A percentile compares a stretch with the other conserved stretches of the same genome.
Conservation (phyloP, 2,888 invertebrate genomes). For the Cantharis rufa region DNA sequence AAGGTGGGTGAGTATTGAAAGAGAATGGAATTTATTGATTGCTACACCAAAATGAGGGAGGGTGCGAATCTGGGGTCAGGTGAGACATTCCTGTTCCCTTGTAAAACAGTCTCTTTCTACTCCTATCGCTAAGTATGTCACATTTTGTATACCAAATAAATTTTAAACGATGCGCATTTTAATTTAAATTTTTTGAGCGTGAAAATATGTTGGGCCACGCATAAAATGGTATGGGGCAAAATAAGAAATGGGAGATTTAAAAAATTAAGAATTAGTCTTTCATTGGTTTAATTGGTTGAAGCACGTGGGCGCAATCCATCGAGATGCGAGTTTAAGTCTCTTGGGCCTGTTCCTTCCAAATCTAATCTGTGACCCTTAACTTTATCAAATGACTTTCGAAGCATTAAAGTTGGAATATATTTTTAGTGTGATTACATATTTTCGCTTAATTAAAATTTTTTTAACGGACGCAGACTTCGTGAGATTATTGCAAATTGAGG, state of each 20-base stretch:
- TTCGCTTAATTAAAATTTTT: neutral
- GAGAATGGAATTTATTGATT: slow-evolving; percentile 33
- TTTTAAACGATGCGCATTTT: neutral
- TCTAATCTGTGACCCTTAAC: neutral
- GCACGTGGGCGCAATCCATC: neutral
- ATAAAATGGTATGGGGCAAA: neutral
- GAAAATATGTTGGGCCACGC: neutral
- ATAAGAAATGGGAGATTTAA: neutral
- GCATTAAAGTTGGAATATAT: neutral
- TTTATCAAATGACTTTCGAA: neutral
- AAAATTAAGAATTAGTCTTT: neutral
- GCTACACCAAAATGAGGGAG: slow-evolving; percentile 18
- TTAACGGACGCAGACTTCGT: no score
- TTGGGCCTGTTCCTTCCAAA: neutral
- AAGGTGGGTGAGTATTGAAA: slow-evolving; percentile 24
- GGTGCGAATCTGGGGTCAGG: slow-evolving; percentile 28
- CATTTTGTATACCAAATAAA: slow-evolving; percentile 1
- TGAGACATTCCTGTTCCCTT: slow-evolving; percentile 31
- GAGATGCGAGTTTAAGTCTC: neutral
- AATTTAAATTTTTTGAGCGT: neutral
- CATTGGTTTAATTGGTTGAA: neutral
- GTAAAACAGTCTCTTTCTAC: slow-evolving; percentile 28
- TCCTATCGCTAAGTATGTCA: slow-evolving; percentile 18
- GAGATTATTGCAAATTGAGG: neutral
- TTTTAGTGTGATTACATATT: neutral